Evolutionary conservation across 2,888 invertebrate genomes (phyloP), one percentile per base, ranked within the genome.

Genomic region (Pocota personata): DNA sequence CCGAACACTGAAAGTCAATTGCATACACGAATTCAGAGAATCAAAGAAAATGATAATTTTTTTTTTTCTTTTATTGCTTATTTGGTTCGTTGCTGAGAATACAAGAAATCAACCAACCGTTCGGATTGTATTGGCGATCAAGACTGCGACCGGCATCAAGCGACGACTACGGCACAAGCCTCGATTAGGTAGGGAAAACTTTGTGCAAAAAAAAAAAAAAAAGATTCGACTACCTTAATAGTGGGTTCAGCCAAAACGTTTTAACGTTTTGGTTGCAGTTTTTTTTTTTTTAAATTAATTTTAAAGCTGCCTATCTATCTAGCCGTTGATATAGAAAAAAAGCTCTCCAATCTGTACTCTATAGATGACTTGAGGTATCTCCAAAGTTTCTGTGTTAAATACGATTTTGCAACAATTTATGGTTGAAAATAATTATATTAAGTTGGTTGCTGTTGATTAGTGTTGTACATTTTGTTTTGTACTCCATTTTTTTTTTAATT

Each of bases 91-190:
- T 35, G 71, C 43, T 62, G 64, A 78, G 58, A 78, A 66, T 64
- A 60, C 14, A 80, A 83, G 75, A 84, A 79, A 84, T 64, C 64
- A 84, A 84, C 80, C 84, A 84, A 84, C 84, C 84, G 84, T 84
- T 84, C 80, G 84, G 84, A 80, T 75, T 80, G 84, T 84, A 80
- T 80, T 66, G 80, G 80, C 84, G 84, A 84, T 84, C 84, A 84
- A 84, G 84, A 84, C 84, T 84, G 84, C 75, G 80, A 80, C 84
- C 80, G 84, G 84, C 80, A 64, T 58, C 66, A 30, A 84, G 52
- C 24, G 12, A 46, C 60, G 64, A 75, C 75, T 64, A 16, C 21
- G 69, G 64, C 80, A 80, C 75, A 84, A 80, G 84, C 58, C 80
- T 80, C 80, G 75, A 58, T 40, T 80, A 73, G 40, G 57, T 67